Percentiles rank a stretch among this genome's conserved stretches.
These are phyloP conservation scores for Gracilinanus agilis DNA, from an alignment of 2,113 vertebrate genomes.

Conservation along the genomic window DNA sequence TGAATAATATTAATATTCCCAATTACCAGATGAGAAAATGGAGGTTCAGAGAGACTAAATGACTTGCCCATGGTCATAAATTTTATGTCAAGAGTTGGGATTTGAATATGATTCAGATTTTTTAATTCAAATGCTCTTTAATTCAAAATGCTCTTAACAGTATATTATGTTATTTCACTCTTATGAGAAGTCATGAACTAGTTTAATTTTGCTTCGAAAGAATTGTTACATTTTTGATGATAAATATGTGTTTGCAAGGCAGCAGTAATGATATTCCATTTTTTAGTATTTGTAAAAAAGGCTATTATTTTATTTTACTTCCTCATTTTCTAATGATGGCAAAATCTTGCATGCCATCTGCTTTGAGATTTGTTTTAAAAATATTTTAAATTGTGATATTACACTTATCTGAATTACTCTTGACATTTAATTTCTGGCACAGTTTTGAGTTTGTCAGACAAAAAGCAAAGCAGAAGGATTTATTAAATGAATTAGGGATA, in stretches of 20 bases:
- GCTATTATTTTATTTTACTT: not conserved
- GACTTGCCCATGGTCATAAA: not conserved
- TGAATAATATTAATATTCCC: not conserved
- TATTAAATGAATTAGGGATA: not conserved
- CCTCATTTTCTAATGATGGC: not conserved
- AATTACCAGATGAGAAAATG: not conserved
- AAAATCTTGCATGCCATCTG: not conserved
- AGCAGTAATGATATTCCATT: not conserved
- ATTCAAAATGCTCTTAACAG: not conserved
- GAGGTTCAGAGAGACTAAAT: not conserved
- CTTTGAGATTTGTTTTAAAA: not conserved
- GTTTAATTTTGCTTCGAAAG: not conserved
- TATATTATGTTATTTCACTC: not conserved
- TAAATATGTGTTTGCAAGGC: not conserved
- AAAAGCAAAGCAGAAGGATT: not conserved
- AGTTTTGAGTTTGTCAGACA: not conserved
- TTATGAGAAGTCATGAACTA: not conserved
- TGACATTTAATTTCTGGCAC: constrained; percentile 26
- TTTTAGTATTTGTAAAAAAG: not conserved
- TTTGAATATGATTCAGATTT: not conserved
- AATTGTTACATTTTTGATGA: not conserved
- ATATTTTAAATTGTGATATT: constrained; percentile 15
- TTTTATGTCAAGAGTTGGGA: not conserved
- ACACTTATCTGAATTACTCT: constrained; percentile 12
- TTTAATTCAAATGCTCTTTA: no score